A percentile compares a stretch with the other conserved stretches of the same genome.
Conservation (phyloP, 1,140 invertebrate genomes). For the Leucophenga varia region DNA sequence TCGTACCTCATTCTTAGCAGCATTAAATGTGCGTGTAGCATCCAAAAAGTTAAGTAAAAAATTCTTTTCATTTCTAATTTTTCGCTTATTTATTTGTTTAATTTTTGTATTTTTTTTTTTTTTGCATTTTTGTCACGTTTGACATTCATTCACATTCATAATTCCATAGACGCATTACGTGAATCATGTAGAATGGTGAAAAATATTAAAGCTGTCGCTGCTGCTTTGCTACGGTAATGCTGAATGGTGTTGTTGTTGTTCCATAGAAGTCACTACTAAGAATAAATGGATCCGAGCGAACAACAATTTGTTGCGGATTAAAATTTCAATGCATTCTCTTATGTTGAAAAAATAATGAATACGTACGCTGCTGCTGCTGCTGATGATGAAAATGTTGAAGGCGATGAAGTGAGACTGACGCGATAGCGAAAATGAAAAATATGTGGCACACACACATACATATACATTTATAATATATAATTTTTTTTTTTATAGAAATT, state of each 20-base stretch:
- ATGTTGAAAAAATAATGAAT: constrained; percentile 31
- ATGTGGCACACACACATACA: background rate
- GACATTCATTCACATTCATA: constrained; percentile 35
- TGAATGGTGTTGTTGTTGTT: too few relatives aligned
- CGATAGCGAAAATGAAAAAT: background rate
- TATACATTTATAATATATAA: background rate
- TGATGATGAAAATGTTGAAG: background rate
- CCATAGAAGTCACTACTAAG: too few relatives aligned
- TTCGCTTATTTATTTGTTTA: constrained; percentile 1
- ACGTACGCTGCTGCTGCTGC: constrained; percentile 14
- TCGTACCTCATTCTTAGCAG: constrained; percentile 1
- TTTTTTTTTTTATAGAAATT: background rate
- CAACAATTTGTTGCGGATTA: too few relatives aligned
- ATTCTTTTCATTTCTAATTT: background rate
- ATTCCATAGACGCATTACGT: too few relatives aligned
- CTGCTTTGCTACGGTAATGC: too few relatives aligned
- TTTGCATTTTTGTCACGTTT: constrained; percentile 47
- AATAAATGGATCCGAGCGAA: too few relatives aligned
- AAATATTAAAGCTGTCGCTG: too few relatives aligned
- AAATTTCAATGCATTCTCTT: background rate
- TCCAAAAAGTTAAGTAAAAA: background rate
- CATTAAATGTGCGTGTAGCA: background rate
- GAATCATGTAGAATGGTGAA: too few relatives aligned
- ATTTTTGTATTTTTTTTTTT: constrained; percentile 15
- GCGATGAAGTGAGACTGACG: background rate